A percentile compares a stretch with the other conserved stretches of the same genome.
Conservation (phyloP, 2,797 vertebrate genomes). For the Iguana delicatissima region DNA sequence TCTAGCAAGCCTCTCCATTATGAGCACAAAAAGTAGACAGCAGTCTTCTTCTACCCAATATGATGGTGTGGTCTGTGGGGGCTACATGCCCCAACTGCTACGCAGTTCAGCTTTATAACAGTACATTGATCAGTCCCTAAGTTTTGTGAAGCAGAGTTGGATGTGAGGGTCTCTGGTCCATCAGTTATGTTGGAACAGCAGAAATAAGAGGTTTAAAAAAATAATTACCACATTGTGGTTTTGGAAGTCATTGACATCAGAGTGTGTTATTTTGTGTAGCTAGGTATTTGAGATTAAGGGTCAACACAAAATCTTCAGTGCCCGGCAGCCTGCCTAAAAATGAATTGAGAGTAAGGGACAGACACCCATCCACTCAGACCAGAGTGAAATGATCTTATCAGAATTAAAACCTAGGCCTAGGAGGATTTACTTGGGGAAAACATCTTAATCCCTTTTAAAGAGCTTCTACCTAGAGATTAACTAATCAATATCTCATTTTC, state of each 20-base stretch:
- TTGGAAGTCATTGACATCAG: background rate
- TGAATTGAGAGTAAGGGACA: background rate
- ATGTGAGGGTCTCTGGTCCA: background rate
- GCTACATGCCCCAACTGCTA: background rate
- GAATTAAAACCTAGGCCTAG: background rate
- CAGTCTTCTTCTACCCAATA: background rate
- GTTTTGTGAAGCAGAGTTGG: background rate
- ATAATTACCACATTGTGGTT: background rate
- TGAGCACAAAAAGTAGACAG: background rate
- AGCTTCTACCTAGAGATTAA: conserved; percentile 13
- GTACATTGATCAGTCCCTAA: too few species aligned
- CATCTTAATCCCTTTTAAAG: background rate
- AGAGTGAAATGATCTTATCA: background rate
- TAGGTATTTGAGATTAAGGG: background rate
- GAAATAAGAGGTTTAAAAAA: background rate
- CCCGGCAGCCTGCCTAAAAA: background rate
- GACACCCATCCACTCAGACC: background rate
- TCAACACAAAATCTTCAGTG: background rate
- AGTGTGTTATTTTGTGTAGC: background rate
- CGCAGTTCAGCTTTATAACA: background rate
- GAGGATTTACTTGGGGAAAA: background rate
- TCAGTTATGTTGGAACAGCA: background rate
- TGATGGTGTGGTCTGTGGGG: background rate
- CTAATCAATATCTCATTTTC: background rate
- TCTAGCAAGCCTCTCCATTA: background rate